Conservation (phyloP, 1,140 invertebrate species). For the Helicorthomorpha holstii region DNA sequence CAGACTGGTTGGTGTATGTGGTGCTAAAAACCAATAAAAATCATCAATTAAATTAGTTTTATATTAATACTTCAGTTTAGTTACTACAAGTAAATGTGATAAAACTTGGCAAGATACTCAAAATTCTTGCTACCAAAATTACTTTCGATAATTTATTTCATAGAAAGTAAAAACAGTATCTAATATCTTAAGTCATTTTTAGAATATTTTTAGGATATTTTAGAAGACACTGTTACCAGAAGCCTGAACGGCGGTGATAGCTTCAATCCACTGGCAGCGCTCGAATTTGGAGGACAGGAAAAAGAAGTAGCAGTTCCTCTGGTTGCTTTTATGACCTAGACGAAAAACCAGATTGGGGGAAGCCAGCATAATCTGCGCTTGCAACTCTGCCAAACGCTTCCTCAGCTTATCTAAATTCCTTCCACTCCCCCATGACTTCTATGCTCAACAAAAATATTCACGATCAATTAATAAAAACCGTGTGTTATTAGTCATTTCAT, state of each 20-base stretch:
- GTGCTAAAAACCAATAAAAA: constrained; percentile 15
- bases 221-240: constrained; percentile 3
- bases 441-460: neutral
- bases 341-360: constrained; percentile 74
- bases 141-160: too few species aligned
- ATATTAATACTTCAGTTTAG: too few species aligned
- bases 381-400: constrained; percentile 72
- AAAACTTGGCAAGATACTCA: too few species aligned
- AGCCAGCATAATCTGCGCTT: constrained; percentile 71
- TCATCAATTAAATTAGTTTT: too few species aligned
- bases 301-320: constrained; percentile 48
- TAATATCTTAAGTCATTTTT: neutral
- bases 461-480: neutral
- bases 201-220: constrained; percentile 1
- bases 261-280: constrained; percentile 80
- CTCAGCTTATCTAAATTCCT: constrained; percentile 64
- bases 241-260: constrained; percentile 57
- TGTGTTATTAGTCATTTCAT: neutral
- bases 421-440: constrained; percentile 18
- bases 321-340: constrained; percentile 42
- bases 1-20: constrained; percentile 27
- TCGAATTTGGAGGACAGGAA: constrained; percentile 88
- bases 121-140: too few species aligned
- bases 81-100: too few species aligned
- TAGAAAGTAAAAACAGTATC: too few species aligned